These are phyloP conservation scores for Andrena camellia DNA, from an alignment of 2,888 invertebrate genomes.

Conservation along the genomic window DNA sequence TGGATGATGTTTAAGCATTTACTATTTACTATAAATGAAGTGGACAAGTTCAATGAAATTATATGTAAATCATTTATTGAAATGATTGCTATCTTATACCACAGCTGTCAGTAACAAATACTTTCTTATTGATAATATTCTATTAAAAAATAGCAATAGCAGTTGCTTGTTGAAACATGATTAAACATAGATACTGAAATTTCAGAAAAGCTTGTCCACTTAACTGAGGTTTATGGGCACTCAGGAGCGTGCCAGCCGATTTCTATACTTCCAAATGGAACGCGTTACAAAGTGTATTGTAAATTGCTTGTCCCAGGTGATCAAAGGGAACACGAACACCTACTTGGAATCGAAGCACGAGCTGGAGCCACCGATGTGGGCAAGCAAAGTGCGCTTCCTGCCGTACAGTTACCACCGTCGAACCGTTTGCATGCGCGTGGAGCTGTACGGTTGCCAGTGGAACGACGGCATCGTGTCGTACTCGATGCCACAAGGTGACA, in stretches of 20 bases:
- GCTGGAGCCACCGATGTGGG: conserved; percentile 94
- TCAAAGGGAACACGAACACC: conserved; percentile 95
- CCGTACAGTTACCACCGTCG: conserved; percentile 93
- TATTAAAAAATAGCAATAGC: no score
- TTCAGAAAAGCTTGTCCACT: neutral
- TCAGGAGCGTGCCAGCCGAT: no score
- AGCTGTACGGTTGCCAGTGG: conserved; percentile 95
- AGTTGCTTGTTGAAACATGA: no score
- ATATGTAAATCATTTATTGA: neutral
- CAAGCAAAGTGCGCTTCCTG: conserved; percentile 93
- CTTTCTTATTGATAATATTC: no score
- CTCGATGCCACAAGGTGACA: conserved; percentile 95
- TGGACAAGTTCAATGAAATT: neutral
- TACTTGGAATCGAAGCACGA: conserved; percentile 92
- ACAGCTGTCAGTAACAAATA: no score
- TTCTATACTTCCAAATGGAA: neutral
- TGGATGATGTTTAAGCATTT: no score
- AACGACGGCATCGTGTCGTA: conserved; percentile 94
- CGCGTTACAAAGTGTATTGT: neutral
- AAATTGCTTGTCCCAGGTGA: conserved; percentile 87
- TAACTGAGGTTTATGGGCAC: no score
- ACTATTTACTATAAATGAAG: neutral
- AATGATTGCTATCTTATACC: neutral
- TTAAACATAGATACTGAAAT: no score
- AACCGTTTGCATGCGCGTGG: conserved; percentile 96